phyloP scores from a whole-genome alignment of 2,797 vertebrate species.

The Mormyrus hasselquistii region DNA sequence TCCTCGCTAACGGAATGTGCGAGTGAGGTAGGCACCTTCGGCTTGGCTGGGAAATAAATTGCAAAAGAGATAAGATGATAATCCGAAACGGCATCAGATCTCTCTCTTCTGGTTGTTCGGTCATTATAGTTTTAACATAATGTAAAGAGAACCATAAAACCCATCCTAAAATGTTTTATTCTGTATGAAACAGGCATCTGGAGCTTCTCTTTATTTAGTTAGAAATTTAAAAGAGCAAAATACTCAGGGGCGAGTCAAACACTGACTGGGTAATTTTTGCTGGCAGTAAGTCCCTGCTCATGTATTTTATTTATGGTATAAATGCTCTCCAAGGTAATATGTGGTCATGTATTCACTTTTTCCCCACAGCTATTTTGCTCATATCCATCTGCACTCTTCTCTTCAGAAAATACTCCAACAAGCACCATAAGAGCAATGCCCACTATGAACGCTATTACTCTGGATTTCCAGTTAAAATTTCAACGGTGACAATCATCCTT shows the following conservation, averaged over 20 bases:
- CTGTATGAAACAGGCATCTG: not conserved
- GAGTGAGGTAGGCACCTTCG: not conserved
- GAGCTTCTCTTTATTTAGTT: not conserved
- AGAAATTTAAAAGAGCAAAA: conserved; percentile 1
- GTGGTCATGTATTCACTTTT: not conserved
- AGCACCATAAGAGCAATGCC: not conserved
- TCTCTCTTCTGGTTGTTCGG: not conserved
- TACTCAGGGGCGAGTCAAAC: not conserved
- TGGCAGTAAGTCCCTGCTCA: not conserved
- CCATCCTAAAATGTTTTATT: not conserved
- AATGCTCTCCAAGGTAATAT: not conserved
- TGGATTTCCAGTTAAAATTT: not conserved
- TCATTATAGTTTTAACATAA: not conserved
- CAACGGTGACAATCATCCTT: not conserved
- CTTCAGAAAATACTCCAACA: not conserved
- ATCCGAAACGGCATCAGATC: not conserved
- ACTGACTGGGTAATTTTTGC: not conserved
- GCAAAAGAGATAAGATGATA: not conserved
- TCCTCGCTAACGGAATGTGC: not conserved
- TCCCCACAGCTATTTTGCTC: not conserved
- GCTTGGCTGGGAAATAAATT: not conserved
- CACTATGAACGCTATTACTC: not conserved
- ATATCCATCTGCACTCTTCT: not conserved
- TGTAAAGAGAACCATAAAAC: not conserved
- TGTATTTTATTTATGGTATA: not conserved